phyloP scores from a whole-genome alignment of 2,797 vertebrate genomes.

The Myiotriccus ornatus region DNA sequence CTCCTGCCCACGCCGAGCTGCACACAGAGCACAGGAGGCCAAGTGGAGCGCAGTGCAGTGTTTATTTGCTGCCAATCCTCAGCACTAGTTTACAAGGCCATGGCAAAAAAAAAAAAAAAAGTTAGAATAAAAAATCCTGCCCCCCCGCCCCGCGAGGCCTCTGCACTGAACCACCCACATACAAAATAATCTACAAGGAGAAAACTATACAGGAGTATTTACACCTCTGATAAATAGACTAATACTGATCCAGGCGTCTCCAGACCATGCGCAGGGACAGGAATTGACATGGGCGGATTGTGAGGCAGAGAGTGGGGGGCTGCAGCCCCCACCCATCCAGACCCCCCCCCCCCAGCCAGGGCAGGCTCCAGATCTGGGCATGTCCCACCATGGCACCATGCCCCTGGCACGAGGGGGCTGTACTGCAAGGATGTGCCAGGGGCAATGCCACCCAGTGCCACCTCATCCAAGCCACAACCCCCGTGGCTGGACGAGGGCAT shows the following conservation, averaged over 20 bases:
- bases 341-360: too few species aligned
- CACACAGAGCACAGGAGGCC: not conserved
- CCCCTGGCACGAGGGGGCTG: accelerated
- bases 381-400: not conserved
- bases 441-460: not conserved
- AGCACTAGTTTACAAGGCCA: conserved; percentile 67
- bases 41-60: not conserved
- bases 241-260: conserved; percentile 78
- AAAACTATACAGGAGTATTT: conserved; percentile 92
- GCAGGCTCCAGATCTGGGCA: not conserved
- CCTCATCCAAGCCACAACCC: not conserved
- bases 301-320: not conserved
- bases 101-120: conserved; percentile 33
- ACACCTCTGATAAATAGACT: conserved; percentile 95
- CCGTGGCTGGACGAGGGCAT: accelerated
- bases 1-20: accelerated
- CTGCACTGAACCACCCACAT: conserved; percentile 48
- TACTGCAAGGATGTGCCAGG: accelerated
- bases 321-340: not conserved
- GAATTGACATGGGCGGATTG: not conserved
- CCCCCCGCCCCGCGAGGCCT: not conserved
- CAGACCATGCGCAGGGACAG: not conserved
- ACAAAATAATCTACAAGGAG: conserved; percentile 83
- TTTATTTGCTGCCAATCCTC: conserved; percentile 77
- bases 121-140: conserved; percentile 63